Percentiles rank a stretch among this genome's conserved stretches.
These are phyloP conservation scores for Ornithorhynchus anatinus DNA, from an alignment of 2,113 vertebrate genomes.

Conservation along the genomic window DNA sequence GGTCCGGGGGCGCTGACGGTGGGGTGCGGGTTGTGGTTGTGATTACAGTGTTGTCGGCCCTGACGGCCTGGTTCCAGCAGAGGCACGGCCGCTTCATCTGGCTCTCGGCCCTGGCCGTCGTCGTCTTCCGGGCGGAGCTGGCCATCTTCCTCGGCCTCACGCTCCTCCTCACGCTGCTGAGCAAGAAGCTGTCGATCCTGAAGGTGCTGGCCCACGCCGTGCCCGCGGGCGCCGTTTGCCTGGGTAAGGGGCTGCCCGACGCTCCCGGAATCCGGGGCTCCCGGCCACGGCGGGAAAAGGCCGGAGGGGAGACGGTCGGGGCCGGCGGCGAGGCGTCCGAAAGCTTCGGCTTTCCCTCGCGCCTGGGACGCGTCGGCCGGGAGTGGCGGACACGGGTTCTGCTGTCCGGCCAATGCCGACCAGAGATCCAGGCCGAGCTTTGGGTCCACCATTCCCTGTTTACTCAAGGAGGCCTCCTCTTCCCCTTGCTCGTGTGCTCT, in stretches of 20 bases:
- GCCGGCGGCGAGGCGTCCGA: too few relatives aligned
- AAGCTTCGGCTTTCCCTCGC: too few relatives aligned
- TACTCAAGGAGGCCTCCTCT: too few relatives aligned
- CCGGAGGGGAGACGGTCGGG: too few relatives aligned
- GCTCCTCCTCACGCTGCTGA: constrained; percentile 79
- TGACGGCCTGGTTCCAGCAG: constrained; percentile 88
- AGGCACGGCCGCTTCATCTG: constrained; percentile 79
- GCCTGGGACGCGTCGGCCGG: too few relatives aligned
- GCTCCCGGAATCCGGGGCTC: too few relatives aligned
- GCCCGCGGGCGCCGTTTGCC: constrained; percentile 82
- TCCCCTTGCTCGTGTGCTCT: too few relatives aligned
- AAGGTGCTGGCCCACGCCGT: constrained; percentile 75
- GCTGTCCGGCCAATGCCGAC: too few relatives aligned
- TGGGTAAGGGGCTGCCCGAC: constrained; percentile 85
- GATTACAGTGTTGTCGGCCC: constrained; percentile 81
- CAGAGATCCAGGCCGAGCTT: too few relatives aligned
- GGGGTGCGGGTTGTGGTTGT: neutral
- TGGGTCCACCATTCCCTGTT: too few relatives aligned
- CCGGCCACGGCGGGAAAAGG: too few relatives aligned
- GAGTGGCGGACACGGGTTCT: too few relatives aligned
- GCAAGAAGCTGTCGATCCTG: constrained; percentile 71
- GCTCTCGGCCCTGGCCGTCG: constrained; percentile 87
- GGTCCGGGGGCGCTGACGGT: accelerated
- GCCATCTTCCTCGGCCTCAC: constrained; percentile 86
- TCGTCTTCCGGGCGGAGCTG: constrained; percentile 91